These are phyloP conservation scores for Myiotriccus ornatus DNA, from an alignment of 2,797 vertebrate genomes.

Conservation along the genomic window DNA sequence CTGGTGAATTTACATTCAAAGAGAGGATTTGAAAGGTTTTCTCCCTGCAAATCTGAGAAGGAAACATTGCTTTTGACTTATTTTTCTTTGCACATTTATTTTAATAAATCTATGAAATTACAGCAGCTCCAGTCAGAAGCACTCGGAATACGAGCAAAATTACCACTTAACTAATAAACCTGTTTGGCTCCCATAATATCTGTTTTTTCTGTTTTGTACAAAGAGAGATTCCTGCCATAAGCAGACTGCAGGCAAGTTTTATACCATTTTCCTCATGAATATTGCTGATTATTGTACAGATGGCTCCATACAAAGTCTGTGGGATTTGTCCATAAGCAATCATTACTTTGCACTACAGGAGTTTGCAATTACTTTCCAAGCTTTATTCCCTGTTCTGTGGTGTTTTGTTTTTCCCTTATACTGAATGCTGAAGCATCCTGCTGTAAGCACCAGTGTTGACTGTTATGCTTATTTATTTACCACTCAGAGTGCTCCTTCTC, in stretches of 20 bases:
- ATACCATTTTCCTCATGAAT: not conserved
- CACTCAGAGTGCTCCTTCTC: not conserved
- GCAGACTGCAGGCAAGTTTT: not conserved
- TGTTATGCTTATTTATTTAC: not conserved
- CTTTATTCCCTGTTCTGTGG: not conserved
- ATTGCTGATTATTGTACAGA: not conserved
- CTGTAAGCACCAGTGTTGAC: not conserved
- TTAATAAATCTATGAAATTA: not conserved
- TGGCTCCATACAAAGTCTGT: not conserved
- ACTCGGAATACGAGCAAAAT: not conserved
- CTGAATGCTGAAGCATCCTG: not conserved
- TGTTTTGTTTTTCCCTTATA: not conserved
- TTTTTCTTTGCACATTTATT: not conserved
- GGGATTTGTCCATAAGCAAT: not conserved
- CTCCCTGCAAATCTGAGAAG: not conserved
- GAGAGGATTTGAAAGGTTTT: not conserved
- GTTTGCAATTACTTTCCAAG: not conserved
- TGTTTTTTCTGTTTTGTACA: not conserved
- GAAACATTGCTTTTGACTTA: not conserved
- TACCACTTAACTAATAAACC: not conserved
- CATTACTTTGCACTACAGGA: not conserved
- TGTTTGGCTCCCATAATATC: not conserved
- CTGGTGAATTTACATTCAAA: not conserved
- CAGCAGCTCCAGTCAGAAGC: not conserved
- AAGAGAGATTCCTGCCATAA: not conserved